Evolutionary conservation across 2,888 invertebrate genomes (phyloP), one percentile per base, ranked within the genome.

Genomic region (Cinara cedri): DNA sequence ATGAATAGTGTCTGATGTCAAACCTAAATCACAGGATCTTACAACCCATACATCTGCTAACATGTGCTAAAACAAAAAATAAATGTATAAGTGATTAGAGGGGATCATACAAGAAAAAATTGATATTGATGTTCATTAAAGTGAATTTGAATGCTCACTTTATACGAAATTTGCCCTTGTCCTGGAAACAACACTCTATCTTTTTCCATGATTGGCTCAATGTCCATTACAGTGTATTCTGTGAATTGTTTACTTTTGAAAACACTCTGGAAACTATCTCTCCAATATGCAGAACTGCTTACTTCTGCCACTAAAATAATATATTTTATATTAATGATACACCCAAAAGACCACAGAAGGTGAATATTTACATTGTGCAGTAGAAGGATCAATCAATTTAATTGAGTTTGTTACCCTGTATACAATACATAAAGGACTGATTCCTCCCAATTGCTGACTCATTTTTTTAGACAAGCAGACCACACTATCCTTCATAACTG

Each of bases 21-120:
- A 87, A 0, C 98, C 98, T 71, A 96, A 87, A 83, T 96, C 95
- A 78, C 92, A 92, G 21, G 95, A 90, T 85, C 91, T 92, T 0
- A 96, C 94, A 1, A 99, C 90, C 96, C 97, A 99, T 46, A 94
- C 92, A 86, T 99, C 98, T 8, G 96, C 93, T 71, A 97, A 87
- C 3, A 93, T 90, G 86, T 98, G 97, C 88, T 91, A 83, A 83
- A n/a, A 46, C 3, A 34, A 34, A 70, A 24, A 76, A 72, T 34
- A 34, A n/a, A 66, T 78, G 8, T n/a, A 76, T 19, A 44, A 13
- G 6, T 34, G 6, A 34, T 34, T 34, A 34, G 6, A 34, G 34
- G 6, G 34, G 6, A 34, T 34, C 34, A 34, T 6, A 34, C 34
- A 34, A 34, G 34, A 6, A 34, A 34, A 34, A 34, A 34, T 34